phyloP scores from a whole-genome alignment of 2,797 vertebrate genomes.

The Notolepis coatsorum region DNA sequence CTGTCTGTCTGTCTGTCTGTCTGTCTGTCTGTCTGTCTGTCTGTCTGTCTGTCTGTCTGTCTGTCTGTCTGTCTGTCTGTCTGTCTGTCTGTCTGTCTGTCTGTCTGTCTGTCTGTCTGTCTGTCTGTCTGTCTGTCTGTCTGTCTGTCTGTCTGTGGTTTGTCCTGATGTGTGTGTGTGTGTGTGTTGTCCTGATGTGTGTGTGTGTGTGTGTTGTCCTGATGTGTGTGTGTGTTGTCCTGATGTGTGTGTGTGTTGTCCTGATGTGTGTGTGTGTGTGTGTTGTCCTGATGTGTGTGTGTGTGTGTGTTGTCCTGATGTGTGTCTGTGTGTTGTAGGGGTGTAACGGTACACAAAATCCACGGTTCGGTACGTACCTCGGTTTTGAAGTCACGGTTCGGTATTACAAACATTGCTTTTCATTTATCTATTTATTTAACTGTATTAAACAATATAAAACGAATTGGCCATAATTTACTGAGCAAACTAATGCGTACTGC shows the following conservation, averaged over 20 bases:
- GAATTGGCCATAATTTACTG: too few relatives aligned
- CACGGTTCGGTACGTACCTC: too few relatives aligned
- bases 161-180: constrained; percentile 42
- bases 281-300: not conserved
- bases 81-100: not conserved
- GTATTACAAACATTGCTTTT: too few relatives aligned
- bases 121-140: not conserved
- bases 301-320: constrained; percentile 83
- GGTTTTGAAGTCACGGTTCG: too few relatives aligned
- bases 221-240: not conserved
- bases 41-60: constrained; percentile 35
- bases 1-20: constrained; percentile 1
- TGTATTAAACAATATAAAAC: too few relatives aligned
- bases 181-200: too few relatives aligned
- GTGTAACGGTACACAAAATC: too few relatives aligned
- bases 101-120: not conserved
- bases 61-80: not conserved
- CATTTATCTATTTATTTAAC: too few relatives aligned
- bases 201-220: not conserved
- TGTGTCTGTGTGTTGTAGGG: too few relatives aligned
- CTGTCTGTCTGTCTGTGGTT: constrained; percentile 18
- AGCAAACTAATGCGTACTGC: too few relatives aligned
- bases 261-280: constrained; percentile 5
- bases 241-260: not conserved
- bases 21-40: not conserved